Evolutionary conservation across 2,113 vertebrate genomes (phyloP).

Genomic region (Stegostoma tigrinum): DNA sequence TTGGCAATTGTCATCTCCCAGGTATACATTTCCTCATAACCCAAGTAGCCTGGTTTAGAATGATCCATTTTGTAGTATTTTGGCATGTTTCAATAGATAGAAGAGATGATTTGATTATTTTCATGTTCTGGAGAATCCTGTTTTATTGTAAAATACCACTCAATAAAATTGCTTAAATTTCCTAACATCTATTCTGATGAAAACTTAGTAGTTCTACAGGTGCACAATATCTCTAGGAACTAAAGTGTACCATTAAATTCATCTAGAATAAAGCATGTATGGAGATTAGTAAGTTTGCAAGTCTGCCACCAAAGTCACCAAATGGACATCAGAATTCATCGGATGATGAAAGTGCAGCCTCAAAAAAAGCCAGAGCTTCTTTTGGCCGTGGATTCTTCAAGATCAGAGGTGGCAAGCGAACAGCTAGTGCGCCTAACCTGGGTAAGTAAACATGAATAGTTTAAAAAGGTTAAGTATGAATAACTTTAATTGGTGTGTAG

Average conservation of each 20-base stretch:
- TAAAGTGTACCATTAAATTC: neutral
- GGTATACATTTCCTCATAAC: neutral
- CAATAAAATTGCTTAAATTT: neutral
- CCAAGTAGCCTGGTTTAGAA: neutral
- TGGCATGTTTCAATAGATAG: neutral
- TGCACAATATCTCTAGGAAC: neutral
- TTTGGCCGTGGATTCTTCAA: conserved; percentile 96
- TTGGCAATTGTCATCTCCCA: neutral
- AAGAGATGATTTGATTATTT: neutral
- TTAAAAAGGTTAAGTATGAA: neutral
- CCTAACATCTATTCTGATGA: neutral
- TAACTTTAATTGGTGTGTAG: neutral
- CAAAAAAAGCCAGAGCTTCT: conserved; percentile 80
- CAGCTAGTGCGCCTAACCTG: conserved; percentile 77
- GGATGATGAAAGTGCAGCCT: conserved; percentile 76
- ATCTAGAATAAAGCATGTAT: conserved; percentile 56
- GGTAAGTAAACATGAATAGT: conserved; percentile 56
- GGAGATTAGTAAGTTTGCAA: conserved; percentile 54
- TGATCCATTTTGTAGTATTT: neutral
- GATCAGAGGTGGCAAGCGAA: conserved; percentile 82
- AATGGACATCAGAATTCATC: conserved; percentile 44
- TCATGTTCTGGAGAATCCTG: neutral
- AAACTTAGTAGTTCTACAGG: neutral
- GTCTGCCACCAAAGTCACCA: conserved; percentile 68
- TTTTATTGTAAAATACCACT: neutral